Evolutionary conservation across 2,113 vertebrate genomes (phyloP), one percentile per base, ranked within the genome.

Genomic region (Notarius lentiginosus): DNA sequence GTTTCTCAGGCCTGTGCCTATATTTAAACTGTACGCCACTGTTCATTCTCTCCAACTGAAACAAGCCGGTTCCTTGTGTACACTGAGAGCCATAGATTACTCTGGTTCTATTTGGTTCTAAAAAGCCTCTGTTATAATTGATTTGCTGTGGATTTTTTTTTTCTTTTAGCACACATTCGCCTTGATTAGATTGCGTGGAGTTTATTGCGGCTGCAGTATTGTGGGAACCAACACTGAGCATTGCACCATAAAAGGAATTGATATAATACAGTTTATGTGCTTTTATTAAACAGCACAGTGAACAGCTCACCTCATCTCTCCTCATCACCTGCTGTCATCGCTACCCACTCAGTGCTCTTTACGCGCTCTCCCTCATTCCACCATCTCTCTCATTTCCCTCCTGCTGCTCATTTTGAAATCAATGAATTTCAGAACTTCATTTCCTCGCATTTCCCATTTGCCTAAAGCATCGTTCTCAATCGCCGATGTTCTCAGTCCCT

Each of bases 401-500:
- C 89, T 88, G 90, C 91, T 93, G 92, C 93, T 95, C 92, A 93
- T 94, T 95, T 95, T 93, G 89, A 94, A 95, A 95, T 94, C 94
- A 94, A 95, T 95, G 94, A 95, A 94, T 95, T 94, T 95, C 92
- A 93, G 92, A 93, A 95, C 93, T 94, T 94, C 89, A 94, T 95
- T 95, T 95, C 94, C 92, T 93, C 91, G 92, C 93, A 94, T 94
- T 93, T 82, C 92, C 89, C 87, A 90, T 81, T 87, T 91, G 94
- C 94, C 88, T 91, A 86, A 94, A 95, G 95, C 92, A 77, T 91
- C 91, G 90, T 93, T 94, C 92, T 94, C 93, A 93, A 94, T 94
- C 90, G 90, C 34, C n/a, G 55, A 79, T 58, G 27, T 58, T 86
- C 65, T 81, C 65, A 0, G 14, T 22, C 65, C 80, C 76, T 76